A percentile compares a stretch with the other conserved stretches of the same genome.
phyloP scores from a whole-genome alignment of 2,888 invertebrate species.

The Tuta absoluta region DNA sequence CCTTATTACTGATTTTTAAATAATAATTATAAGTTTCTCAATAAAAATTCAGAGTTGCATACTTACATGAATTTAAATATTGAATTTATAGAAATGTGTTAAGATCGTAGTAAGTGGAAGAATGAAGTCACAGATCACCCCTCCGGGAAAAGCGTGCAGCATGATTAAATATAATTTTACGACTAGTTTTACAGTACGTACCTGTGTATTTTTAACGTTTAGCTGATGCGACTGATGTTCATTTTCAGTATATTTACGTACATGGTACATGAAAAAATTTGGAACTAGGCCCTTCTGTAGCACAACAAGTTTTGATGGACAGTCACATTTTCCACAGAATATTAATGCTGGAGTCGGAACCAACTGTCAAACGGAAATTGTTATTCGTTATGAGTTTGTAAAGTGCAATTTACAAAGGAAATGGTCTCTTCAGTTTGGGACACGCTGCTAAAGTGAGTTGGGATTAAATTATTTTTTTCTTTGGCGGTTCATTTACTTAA shows the following conservation, averaged over 20 bases:
- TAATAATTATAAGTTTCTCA: too few relatives aligned
- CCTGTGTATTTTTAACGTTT: too few relatives aligned
- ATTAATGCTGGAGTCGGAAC: constrained; percentile 6
- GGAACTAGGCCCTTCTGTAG: background rate
- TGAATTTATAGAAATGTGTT: too few relatives aligned
- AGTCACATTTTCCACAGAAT: constrained; percentile 7
- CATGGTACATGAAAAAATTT: background rate
- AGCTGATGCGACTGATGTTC: too few relatives aligned
- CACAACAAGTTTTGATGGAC: constrained; percentile 10
- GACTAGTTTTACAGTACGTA: too few relatives aligned
- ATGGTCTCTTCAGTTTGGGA: background rate
- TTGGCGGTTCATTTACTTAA: background rate
- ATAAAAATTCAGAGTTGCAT: too few relatives aligned
- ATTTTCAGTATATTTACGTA: background rate
- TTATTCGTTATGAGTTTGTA: constrained; percentile 2
- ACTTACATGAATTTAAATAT: too few relatives aligned
- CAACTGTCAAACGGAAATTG: background rate
- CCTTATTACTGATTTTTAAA: too few relatives aligned
- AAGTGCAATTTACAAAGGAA: constrained; percentile 11
- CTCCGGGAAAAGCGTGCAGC: too few relatives aligned
- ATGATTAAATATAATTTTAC: too few relatives aligned
- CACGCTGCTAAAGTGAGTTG: background rate
- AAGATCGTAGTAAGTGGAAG: too few relatives aligned
- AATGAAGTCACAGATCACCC: too few relatives aligned
- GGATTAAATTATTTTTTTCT: background rate